Evolutionary conservation across 2,797 vertebrate genomes (phyloP).

Genomic region (Diglossa cyanea): DNA sequence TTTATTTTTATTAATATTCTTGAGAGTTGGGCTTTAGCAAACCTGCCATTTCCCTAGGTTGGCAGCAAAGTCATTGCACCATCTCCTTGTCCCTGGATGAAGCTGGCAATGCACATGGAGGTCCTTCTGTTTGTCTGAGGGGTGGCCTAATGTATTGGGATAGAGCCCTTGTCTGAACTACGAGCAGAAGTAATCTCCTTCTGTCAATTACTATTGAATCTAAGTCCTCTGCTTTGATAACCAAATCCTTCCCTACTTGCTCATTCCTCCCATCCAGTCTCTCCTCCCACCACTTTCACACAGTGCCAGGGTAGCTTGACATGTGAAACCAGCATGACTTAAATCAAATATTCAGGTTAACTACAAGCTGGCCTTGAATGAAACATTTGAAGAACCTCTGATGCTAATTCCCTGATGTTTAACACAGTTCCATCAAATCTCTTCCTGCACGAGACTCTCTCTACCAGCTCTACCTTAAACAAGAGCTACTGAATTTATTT

Average conservation of each 20-base stretch:
- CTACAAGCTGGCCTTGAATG: not conserved
- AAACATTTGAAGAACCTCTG: conserved; percentile 50
- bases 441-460: conserved; percentile 30
- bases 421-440: conserved; percentile 27
- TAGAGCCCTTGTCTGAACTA: not conserved
- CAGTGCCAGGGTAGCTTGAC: not conserved
- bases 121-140: not conserved
- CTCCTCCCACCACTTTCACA: not conserved
- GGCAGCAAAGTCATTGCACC: not conserved
- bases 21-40: not conserved
- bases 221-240: conserved; percentile 32
- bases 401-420: conserved; percentile 25
- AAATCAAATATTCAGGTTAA: not conserved
- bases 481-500: conserved; percentile 9
- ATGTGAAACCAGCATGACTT: not conserved
- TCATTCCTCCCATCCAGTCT: not conserved
- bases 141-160: not conserved
- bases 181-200: not conserved
- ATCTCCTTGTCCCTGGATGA: not conserved
- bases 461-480: conserved; percentile 43
- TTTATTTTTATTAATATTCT: conserved; percentile 49
- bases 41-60: not conserved
- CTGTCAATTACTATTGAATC: not conserved
- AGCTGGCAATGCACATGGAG: not conserved
- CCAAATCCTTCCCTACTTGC: not conserved